Base-by-base conservation (phyloP, 2,797 vertebrate genomes). In the Parambassis ranga region DNA sequence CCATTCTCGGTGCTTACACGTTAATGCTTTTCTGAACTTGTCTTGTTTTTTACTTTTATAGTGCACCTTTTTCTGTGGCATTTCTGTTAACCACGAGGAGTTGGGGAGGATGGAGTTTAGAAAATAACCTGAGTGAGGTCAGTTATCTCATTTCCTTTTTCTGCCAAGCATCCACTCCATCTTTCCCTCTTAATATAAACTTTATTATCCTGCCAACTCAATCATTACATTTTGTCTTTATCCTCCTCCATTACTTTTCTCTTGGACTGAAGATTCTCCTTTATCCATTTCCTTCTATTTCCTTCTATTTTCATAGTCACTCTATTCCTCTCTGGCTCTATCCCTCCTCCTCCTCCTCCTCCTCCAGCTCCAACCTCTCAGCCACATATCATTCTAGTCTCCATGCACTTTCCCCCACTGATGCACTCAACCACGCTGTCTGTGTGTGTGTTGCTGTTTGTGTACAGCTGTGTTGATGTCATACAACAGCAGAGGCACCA, bases 391-490 rank as follows among this genome's bases (percentile, higher is more conserved):
- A 47, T 42, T 67, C 53, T 37, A 49, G 51, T 43, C 65, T 52
- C 52, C 15, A 53, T 44, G 60, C 65, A 65, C 77, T 69, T 68
- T 68, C 61, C 65, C 62, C 64, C 75, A 48, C 24, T 16, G 19
- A 78, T 63, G 42, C 72, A 62, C 62, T 72, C 62, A 39, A 65
- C 52, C 15, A 4, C 57, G 26, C 67, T 81, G 69, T 65, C 35
- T n/a, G 55, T 82, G 81, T 77, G 55, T 82, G 81, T 77, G 75
- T 77, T 32, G 50, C 7, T 65, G 65, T 64, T 52, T 56, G 46
- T 24, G 51, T 35, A 44, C 5, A 38, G 19, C 42, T 61, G 75
- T 51, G 61, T 59, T 48, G 50, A 59, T 56, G 52, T 61, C 61
- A 19, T 37, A 64, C 55, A 77, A 65, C 66, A 64, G 56, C 53